Conservation (phyloP, 2,797 vertebrate genomes). For the Sebastes reedi region DNA sequence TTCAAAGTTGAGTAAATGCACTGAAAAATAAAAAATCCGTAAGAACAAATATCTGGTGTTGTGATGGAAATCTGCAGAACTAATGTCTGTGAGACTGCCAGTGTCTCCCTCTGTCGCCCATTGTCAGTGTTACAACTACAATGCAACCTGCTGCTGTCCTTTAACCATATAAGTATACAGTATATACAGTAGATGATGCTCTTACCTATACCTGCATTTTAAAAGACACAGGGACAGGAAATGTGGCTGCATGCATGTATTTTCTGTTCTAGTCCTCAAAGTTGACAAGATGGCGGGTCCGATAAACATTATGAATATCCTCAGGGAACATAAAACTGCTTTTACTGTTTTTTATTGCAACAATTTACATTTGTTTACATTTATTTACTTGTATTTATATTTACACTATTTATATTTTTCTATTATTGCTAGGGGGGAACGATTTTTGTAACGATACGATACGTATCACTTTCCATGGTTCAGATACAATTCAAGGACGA, state of each 20-base stretch:
- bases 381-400: background rate
- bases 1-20: background rate
- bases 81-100: too few relatives aligned
- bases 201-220: background rate
- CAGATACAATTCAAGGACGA: too few relatives aligned
- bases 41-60: background rate
- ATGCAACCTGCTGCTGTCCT: background rate
- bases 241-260: background rate
- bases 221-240: background rate
- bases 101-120: slow-evolving; percentile 5
- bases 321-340: too few relatives aligned
- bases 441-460: too few relatives aligned
- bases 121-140: background rate
- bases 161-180: background rate
- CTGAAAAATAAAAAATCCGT: background rate
- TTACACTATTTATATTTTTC: background rate
- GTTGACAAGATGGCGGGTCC: background rate
- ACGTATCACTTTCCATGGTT: too few relatives aligned
- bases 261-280: background rate
- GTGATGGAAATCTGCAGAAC: too few relatives aligned
- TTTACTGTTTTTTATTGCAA: too few relatives aligned
- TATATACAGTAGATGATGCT: background rate
- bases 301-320: too few relatives aligned
- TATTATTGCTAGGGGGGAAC: background rate
- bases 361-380: background rate